Percentiles rank a stretch among this genome's conserved stretches.
These are phyloP conservation scores for Steinernema hermaphroditum DNA, from an alignment of 2,888 invertebrate genomes.

Conservation along the genomic window DNA sequence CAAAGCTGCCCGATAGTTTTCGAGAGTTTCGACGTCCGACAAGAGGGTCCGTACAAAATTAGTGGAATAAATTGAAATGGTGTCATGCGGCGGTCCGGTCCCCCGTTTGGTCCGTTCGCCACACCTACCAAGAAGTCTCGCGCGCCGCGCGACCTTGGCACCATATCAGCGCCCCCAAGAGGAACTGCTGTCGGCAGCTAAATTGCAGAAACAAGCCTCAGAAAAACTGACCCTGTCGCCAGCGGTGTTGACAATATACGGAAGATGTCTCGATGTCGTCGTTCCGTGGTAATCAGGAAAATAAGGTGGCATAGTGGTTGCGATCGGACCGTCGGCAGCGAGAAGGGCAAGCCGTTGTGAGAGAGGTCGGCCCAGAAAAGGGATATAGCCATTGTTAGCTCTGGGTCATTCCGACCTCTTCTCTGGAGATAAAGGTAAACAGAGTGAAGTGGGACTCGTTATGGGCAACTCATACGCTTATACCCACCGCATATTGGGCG, in stretches of 20 bases:
- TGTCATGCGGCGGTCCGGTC: conserved; percentile 30
- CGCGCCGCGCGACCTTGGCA: conserved; percentile 18
- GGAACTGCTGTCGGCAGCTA: background rate
- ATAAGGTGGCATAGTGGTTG: background rate
- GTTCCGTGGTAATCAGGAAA: background rate
- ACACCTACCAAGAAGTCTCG: conserved; percentile 27
- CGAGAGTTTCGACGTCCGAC: background rate
- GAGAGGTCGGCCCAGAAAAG: conserved; percentile 8
- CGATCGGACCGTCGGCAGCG: too few relatives aligned
- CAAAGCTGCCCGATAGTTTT: background rate
- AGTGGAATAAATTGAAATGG: conserved; percentile 30
- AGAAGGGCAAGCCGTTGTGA: background rate
- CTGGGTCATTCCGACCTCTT: conserved; percentile 20
- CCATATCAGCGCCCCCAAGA: conserved; percentile 12
- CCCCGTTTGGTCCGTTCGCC: conserved; percentile 6
- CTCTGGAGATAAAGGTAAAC: conserved; percentile 25
- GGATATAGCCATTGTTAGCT: background rate
- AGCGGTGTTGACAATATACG: background rate
- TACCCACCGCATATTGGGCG: too few relatives aligned
- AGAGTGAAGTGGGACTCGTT: background rate
- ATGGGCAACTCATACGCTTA: too few relatives aligned
- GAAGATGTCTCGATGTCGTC: background rate
- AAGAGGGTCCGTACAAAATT: conserved; percentile 14
- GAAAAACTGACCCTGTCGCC: conserved; percentile 1
- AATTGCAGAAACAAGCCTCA: background rate